Evolutionary conservation across 2,113 vertebrate species (phyloP).

Genomic region (Orientallactaga bullata): DNA sequence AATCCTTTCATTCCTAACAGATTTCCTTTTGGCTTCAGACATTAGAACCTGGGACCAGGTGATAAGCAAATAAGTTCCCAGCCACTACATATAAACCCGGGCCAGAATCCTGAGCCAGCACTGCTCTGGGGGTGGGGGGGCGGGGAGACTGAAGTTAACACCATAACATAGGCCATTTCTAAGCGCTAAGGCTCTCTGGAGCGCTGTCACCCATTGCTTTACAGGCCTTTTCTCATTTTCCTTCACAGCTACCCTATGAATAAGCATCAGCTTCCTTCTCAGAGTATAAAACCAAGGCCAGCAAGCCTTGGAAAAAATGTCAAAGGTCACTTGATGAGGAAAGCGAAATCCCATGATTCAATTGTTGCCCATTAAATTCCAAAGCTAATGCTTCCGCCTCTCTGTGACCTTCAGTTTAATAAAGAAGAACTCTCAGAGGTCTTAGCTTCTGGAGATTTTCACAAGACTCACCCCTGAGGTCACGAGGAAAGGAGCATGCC

Average conservation of each 20-base stretch:
- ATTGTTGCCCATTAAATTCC: neutral
- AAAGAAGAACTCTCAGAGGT: neutral
- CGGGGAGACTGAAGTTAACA: neutral
- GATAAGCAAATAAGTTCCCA: neutral
- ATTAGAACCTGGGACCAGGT: neutral
- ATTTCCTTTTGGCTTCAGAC: neutral
- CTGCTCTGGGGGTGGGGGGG: neutral
- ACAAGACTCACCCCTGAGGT: neutral
- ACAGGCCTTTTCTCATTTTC: neutral
- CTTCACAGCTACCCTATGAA: neutral
- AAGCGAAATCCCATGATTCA: slow-evolving; percentile 17
- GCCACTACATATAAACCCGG: neutral
- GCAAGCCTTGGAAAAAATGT: neutral
- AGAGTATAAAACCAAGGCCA: neutral
- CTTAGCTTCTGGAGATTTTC: neutral
- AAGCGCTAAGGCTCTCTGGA: neutral
- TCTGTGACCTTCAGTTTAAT: neutral
- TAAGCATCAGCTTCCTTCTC: neutral
- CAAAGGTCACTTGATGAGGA: neutral
- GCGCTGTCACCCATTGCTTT: neutral
- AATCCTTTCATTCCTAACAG: neutral
- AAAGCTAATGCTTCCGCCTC: neutral
- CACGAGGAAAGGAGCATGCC: neutral
- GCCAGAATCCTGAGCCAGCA: neutral
- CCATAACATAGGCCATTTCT: neutral